Percentiles rank a stretch among this genome's conserved stretches.
Conservation (phyloP, 2,797 vertebrate species). For the Centroberyx gerrardi region DNA sequence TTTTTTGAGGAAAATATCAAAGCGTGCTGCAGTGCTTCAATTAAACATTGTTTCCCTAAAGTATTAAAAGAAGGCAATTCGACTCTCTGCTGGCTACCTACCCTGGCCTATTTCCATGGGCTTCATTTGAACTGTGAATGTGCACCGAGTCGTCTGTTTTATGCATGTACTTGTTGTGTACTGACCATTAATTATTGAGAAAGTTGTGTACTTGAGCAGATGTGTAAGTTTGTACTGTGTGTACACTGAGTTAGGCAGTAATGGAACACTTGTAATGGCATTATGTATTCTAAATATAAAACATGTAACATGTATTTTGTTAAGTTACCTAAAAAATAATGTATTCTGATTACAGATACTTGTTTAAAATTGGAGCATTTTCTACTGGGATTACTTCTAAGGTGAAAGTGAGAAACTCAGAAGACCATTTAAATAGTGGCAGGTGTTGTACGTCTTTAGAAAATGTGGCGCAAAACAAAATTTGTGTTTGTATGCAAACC, state of each 20-base stretch:
- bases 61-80: slow-evolving; percentile 1
- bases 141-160: slow-evolving; percentile 12
- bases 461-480: too few species aligned
- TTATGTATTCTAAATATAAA: too few species aligned
- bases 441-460: too few species aligned
- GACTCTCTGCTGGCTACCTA: slow-evolving; percentile 4
- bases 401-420: too few species aligned
- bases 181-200: background rate
- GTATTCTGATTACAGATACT: too few species aligned
- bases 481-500: too few species aligned
- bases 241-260: too few species aligned
- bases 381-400: too few species aligned
- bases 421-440: too few species aligned
- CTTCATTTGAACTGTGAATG: slow-evolving; percentile 3
- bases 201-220: slow-evolving; percentile 5
- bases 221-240: background rate
- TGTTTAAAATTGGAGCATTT: too few species aligned
- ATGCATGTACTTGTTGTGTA: background rate
- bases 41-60: background rate
- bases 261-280: too few species aligned
- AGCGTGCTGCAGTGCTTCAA: slow-evolving; percentile 2
- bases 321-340: too few species aligned
- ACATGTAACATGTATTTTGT: background rate
- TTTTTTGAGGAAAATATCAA: slow-evolving; percentile 34
- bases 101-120: slow-evolving; percentile 7